Evolutionary conservation across 2,113 vertebrate genomes (phyloP), one percentile per base, ranked within the genome.

Genomic region (Piliocolobus tephrosceles): DNA sequence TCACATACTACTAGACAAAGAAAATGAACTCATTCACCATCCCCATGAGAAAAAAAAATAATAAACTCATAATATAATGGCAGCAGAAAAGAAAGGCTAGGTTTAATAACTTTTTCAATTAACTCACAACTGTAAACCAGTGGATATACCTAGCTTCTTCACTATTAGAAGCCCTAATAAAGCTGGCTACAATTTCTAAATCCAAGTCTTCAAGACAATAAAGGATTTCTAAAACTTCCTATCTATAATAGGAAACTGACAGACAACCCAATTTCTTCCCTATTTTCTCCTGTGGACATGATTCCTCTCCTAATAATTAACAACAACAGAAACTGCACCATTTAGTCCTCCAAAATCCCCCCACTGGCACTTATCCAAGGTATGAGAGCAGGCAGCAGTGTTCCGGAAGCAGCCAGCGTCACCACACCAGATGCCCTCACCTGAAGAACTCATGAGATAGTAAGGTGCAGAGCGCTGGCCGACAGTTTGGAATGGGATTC

Each of bases 361-460:
- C 12, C 20, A n/a, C 22, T 0, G 38, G 23, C 17, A 30, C 0
- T 4, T 8, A 40, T 1, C 1, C 13, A 22, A 6, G 22, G 58
- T 43, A 23, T 66, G 2, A 68, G 35, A 11, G 35, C 20, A 11
- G 20, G 17, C 9, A 57, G 52, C 82, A 35, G 75, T 3, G 17
- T 55, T 55, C 52, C 52, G 90, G 84, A 66, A 66, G 57, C 0
- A 64, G 88, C 66, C 66, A 4, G 30, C 1, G 0, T 0, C 76
- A 4, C 8, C 16, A n/a, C 80, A 8, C 72, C 1, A 3, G 55
- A 43, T 2, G 79, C 82, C 94, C 99, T 92, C 97, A 99, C 99
- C 99, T 99, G 99, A 99, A 99, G 98, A 99, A 99, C 75, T 99
- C 98, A 0, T 99, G 99, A 94, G 98, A 99, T 80, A 99, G 92